Conservation (phyloP, 2,113 vertebrate species). For the Podarcis muralis region DNA sequence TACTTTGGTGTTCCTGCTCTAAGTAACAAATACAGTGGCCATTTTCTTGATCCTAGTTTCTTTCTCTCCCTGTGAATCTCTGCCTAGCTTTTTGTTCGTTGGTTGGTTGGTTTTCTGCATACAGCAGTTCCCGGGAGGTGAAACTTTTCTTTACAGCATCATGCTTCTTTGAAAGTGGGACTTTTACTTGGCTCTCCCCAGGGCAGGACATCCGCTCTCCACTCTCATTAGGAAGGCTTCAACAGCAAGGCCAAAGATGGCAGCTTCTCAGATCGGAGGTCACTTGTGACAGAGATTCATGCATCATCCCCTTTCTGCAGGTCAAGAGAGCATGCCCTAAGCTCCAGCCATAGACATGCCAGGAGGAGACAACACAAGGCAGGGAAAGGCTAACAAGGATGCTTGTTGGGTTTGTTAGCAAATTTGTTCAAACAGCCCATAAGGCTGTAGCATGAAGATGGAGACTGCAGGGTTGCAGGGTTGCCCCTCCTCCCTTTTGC, state of each 20-base stretch:
- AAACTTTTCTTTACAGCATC: background rate
- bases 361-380: background rate
- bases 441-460: background rate
- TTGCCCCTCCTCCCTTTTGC: background rate
- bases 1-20: background rate
- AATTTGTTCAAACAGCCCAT: background rate
- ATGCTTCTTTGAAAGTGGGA: background rate
- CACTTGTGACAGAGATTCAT: fast-evolving
- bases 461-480: background rate
- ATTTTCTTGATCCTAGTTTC: background rate
- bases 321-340: background rate
- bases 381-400: background rate
- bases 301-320: slow-evolving; percentile 32
- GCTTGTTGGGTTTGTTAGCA: slow-evolving; percentile 14
- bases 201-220: background rate
- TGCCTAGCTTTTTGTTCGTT: background rate
- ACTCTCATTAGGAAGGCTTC: background rate
- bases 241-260: background rate
- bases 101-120: background rate
- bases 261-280: background rate
- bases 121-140: background rate
- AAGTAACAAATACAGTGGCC: background rate
- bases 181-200: background rate
- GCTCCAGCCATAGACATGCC: background rate
- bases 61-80: background rate